Conservation (phyloP, 2,113 vertebrate genomes). For the Hippoglossus stenolepis region DNA sequence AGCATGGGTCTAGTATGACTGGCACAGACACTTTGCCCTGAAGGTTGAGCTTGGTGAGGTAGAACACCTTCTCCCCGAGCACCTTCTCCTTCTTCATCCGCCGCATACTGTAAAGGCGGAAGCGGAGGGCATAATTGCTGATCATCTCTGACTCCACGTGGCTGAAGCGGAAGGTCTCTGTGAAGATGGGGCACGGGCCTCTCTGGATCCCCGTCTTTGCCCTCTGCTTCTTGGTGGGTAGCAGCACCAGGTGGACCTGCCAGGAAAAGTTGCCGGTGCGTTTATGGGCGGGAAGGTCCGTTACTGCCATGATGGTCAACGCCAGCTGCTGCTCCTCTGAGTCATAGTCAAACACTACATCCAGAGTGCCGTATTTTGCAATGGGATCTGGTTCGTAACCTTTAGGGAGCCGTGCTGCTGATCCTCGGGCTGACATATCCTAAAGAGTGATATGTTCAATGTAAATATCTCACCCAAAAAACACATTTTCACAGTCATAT, state of each 20-base stretch:
- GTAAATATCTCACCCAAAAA: neutral
- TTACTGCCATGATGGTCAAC: constrained; percentile 93
- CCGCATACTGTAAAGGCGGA: constrained; percentile 93
- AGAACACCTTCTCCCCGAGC: constrained; percentile 97
- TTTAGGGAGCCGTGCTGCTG: constrained; percentile 92
- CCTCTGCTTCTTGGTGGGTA: constrained; percentile 96
- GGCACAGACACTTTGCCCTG: constrained; percentile 97
- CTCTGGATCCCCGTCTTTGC: constrained; percentile 93
- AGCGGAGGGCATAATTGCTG: constrained; percentile 94
- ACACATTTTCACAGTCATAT: neutral
- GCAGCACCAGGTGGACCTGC: constrained; percentile 97
- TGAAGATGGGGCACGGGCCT: constrained; percentile 94
- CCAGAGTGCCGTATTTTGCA: constrained; percentile 94
- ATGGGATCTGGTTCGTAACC: constrained; percentile 92
- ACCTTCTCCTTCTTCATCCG: constrained; percentile 97
- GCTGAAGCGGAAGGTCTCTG: constrained; percentile 95
- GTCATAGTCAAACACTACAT: constrained; percentile 95
- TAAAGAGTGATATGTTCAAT: constrained; percentile 55
- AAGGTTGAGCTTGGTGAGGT: constrained; percentile 98
- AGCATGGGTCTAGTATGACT: constrained; percentile 93
- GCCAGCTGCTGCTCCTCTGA: constrained; percentile 93
- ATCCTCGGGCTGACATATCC: constrained; percentile 93
- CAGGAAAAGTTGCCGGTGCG: constrained; percentile 91
- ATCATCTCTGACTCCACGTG: constrained; percentile 97
- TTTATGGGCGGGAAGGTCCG: constrained; percentile 91